Base-by-base conservation (phyloP, 2,113 vertebrate species). In the Laterallus jamaicensis region DNA sequence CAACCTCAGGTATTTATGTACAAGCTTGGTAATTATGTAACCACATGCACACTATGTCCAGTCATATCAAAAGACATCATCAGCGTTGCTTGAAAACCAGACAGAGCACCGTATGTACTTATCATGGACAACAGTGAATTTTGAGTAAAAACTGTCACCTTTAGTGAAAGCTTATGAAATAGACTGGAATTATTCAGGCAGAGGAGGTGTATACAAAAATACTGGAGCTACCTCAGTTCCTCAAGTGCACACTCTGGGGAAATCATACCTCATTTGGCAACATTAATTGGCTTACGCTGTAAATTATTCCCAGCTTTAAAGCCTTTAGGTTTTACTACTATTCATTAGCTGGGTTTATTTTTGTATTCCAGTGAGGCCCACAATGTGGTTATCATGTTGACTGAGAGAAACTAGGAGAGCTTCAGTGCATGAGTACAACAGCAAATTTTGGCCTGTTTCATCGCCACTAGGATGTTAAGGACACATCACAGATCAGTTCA, bases 41-140 rank as follows among this genome's bases (percentile, higher is more conserved):
- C 6, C 4, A 0, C 7, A 16, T 37, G 5, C 11, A 31, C 0
- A 0, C 2, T 25, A 31, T 37, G 4, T 28, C 44, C 47, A 35
- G 15, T 70, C 29, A 82, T 89, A 54, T 55, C n/a, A 50, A 52
- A 75, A 66, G 47, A 8, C 70, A 49, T 56, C 15, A 4, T 71
- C 47, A 32, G 4, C 2, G 3, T 55, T 12, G 37, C 31, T n/a
- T 60, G 49, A 86, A 88, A 76, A 9, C 16, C 31, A 56, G 12
- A 66, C 1, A 4, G 19, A 32, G 17, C 32, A 71, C 0, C 3
- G 73, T 55, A 44, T 44, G 29, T 63, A 42, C 14, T 6, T 54
- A 1, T 42, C 75, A 22, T 35, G 35, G 64, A 37, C 18, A 77
- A 11, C 5, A 40, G 29, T 21, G 2, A 14, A 12, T 60, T 81